Evolutionary conservation across 2,888 invertebrate species (phyloP), one percentile per base, ranked within the genome.

Genomic region (Pyrrhosoma nymphula): DNA sequence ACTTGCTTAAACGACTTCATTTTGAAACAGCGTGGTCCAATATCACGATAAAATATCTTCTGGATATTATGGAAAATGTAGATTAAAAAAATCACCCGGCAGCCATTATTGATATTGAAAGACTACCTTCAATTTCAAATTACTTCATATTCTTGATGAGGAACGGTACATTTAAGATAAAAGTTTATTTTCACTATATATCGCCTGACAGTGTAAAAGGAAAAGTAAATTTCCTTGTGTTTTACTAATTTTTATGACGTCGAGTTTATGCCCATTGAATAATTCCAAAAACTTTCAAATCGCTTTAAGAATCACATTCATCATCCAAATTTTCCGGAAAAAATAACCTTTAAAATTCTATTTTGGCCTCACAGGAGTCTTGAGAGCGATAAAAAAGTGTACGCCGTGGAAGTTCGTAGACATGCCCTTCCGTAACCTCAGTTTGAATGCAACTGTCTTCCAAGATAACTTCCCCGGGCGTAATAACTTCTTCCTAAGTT

Each of bases 391-490:
- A 82, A 30, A 16, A 82, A 69, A 82, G 18, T 35, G 82, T 35
- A 82, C 14, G 30, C n/a, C 82, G 35, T 35, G 35, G 14, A 82
- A 82, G 82, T 82, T 82, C 30, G 82, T 82, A 18, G 82, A 82
- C 82, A 82, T 82, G 82, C 30, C 82, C 82, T 82, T 82, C 82
- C 82, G 82, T 82, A 82, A 82, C 82, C 55, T 89, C 89, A 89
- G 89, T 56, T 89, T 89, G 89, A 56, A n/a, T 89, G 26, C 47
- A 47, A 89, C 89, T 56, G 55, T 55, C n/a, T 89, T 56, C 56
- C 89, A 56, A 89, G 47, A 82, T 82, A 82, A 82, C 82, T 82
- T 35, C 82, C 82, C 82, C 82, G 14, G 35, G 56, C 23, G 55
- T 26, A 55, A 89, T 89, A 89, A 89, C 89, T 89, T 89, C 55